Percentiles rank a stretch among this genome's conserved stretches.
Conservation (phyloP, 2,113 vertebrate genomes). For the Cinclus mexicanus region DNA sequence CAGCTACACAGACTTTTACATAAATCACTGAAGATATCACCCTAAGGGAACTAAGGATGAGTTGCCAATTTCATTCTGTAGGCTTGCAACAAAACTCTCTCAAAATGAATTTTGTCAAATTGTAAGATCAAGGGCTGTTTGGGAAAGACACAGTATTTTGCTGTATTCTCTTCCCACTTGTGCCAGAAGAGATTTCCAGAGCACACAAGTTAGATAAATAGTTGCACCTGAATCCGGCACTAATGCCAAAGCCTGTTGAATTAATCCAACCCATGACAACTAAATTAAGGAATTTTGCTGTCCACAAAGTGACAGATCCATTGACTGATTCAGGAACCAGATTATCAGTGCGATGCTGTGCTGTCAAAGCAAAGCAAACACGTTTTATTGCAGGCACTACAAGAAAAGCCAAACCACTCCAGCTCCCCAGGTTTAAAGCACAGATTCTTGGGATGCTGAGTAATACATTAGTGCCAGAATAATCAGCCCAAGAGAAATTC, state of each 20-base stretch:
- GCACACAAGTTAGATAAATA: not conserved
- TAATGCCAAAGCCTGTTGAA: not conserved
- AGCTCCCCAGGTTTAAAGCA: not conserved
- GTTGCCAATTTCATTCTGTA: slow-evolving; percentile 32
- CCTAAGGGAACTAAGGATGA: slow-evolving; percentile 14
- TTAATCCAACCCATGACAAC: not conserved
- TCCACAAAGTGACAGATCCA: not conserved
- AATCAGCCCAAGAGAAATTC: not conserved
- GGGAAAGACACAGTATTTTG: not conserved
- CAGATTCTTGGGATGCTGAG: not conserved
- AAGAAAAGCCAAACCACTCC: not conserved
- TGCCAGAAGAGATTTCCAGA: not conserved
- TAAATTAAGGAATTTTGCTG: not conserved
- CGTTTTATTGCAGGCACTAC: not conserved
- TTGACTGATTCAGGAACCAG: not conserved
- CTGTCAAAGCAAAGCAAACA: not conserved
- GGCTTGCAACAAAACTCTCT: slow-evolving; percentile 11
- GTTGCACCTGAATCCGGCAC: not conserved
- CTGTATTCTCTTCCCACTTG: not conserved
- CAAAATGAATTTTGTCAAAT: slow-evolving; percentile 19
- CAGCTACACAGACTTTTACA: slow-evolving; percentile 29
- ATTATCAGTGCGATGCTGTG: not conserved
- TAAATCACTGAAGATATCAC: slow-evolving; percentile 41
- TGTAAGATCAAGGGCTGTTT: not conserved
- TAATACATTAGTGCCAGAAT: not conserved